Percentiles rank a stretch among this genome's conserved stretches.
phyloP scores from a whole-genome alignment of 2,888 invertebrate genomes.

The Luperina nickerlii region DNA sequence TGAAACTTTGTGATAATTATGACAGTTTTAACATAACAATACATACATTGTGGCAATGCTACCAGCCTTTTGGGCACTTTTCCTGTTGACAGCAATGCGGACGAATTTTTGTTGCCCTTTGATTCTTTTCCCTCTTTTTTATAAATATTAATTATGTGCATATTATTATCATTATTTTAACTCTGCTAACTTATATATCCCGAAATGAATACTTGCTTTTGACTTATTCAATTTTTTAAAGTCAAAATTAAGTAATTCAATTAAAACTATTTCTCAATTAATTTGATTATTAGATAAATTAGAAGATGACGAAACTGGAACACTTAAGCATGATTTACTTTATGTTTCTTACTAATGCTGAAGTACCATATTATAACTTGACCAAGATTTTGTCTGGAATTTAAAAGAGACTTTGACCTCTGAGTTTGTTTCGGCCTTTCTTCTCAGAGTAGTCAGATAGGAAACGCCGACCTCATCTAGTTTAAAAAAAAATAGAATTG shows the following conservation, averaged over 20 bases:
- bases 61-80: neutral
- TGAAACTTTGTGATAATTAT: neutral
- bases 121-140: neutral
- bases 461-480: too few species aligned
- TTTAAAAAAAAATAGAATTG: too few species aligned
- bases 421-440: too few species aligned
- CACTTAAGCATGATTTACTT: neutral
- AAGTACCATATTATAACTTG: too few species aligned
- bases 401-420: too few species aligned
- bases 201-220: neutral
- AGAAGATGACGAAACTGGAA: too few species aligned
- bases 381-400: too few species aligned
- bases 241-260: neutral
- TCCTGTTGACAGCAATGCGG: neutral
- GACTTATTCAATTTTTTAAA: neutral
- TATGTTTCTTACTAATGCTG: too few species aligned
- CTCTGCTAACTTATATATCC: neutral
- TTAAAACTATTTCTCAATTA: neutral
- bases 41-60: neutral
- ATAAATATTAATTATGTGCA: neutral
- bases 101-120: neutral
- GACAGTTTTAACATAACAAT: neutral
- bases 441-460: too few species aligned
- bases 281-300: neutral
- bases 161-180: neutral